phyloP scores from a whole-genome alignment of 1,140 invertebrate genomes.

The Ctenoplectra terminalis region DNA sequence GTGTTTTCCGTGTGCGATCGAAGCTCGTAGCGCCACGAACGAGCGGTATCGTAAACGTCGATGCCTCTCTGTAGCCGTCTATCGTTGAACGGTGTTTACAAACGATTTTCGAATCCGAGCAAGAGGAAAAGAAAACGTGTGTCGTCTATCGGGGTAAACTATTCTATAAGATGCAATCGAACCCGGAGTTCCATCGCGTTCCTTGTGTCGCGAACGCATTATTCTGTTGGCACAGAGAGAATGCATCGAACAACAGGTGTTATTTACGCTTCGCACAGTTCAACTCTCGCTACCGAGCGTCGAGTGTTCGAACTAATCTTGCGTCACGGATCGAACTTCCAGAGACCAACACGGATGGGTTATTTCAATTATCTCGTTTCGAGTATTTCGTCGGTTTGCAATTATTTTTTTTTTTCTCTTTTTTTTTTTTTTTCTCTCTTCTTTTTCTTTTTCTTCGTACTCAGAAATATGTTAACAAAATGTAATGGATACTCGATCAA shows the following conservation, averaged over 20 bases:
- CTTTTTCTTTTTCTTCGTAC: too few relatives aligned
- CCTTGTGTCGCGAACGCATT: not conserved
- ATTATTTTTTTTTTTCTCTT: too few relatives aligned
- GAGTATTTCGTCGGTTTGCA: too few relatives aligned
- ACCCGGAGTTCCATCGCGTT: constrained; percentile 10
- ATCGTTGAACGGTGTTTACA: not conserved
- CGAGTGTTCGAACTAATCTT: not conserved
- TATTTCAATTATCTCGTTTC: too few relatives aligned
- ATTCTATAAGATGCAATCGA: not conserved
- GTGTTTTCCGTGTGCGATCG: not conserved
- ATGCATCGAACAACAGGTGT: constrained; percentile 7
- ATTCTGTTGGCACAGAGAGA: too few relatives aligned
- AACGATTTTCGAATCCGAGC: not conserved
- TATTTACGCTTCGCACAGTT: not conserved
- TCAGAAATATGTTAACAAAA: not conserved
- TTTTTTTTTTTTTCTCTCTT: too few relatives aligned
- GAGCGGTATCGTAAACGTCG: not conserved
- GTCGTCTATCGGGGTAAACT: too few relatives aligned
- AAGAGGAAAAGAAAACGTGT: not conserved
- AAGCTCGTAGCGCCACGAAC: not conserved
- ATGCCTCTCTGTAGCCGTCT: not conserved
- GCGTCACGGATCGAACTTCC: not conserved
- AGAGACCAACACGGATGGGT: too few relatives aligned
- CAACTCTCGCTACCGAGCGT: not conserved
- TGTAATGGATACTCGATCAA: not conserved